These are phyloP conservation scores for Chymomyza costata DNA, from an alignment of 1,140 invertebrate species.

Conservation along the genomic window DNA sequence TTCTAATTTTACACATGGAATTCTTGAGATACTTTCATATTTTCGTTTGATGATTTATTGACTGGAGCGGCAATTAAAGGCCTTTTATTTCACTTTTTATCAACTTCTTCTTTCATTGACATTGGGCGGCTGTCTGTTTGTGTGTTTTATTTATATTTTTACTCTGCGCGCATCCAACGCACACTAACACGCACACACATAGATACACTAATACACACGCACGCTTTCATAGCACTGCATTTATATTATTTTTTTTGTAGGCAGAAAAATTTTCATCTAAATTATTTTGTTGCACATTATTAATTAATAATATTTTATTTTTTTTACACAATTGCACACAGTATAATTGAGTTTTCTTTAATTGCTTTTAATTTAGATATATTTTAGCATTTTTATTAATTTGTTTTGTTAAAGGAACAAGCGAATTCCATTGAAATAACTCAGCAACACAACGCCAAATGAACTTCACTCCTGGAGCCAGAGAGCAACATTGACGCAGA, in stretches of 20 bases:
- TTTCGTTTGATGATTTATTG: conserved; percentile 72
- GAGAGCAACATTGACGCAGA: no score
- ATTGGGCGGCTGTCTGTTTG: conserved; percentile 40
- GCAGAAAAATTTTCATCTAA: conserved; percentile 18
- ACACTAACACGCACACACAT: conserved; percentile 17
- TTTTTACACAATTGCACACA: conserved; percentile 1
- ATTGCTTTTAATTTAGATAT: not conserved
- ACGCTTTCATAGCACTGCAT: conserved; percentile 26
- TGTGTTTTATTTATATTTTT: conserved; percentile 67
- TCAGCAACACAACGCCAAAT: conserved; percentile 30
- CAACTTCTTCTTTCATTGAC: conserved; percentile 59
- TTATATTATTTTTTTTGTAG: conserved; percentile 19
- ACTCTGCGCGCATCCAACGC: conserved; percentile 46
- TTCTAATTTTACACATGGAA: conserved; percentile 65
- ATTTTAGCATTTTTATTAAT: conserved; percentile 5
- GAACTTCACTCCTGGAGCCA: conserved; percentile 12
- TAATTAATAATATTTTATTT: not conserved
- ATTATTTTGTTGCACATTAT: conserved; percentile 4
- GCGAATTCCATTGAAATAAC: conserved; percentile 29
- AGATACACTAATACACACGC: conserved; percentile 14
- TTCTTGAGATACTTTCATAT: conserved; percentile 70
- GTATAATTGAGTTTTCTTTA: not conserved
- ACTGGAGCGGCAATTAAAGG: conserved; percentile 68
- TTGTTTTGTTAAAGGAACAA: conserved; percentile 30
- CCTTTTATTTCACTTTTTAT: conserved; percentile 69